phyloP scores from a whole-genome alignment of 2,797 vertebrate species.

The Malacoraja senta region DNA sequence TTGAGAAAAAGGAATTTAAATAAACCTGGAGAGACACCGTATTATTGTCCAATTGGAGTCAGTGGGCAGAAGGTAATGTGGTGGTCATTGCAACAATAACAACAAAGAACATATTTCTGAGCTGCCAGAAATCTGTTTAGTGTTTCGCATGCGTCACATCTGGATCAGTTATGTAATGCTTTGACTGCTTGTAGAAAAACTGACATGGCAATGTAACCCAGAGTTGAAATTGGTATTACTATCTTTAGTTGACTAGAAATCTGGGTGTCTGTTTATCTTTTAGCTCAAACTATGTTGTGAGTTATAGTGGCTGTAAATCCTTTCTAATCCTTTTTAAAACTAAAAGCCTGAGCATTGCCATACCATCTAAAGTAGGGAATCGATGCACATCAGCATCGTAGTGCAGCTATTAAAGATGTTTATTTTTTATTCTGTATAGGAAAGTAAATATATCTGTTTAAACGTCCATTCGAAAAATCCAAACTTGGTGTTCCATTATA shows the following conservation, averaged over 20 bases:
- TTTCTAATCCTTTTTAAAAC: neutral
- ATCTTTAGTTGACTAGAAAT: neutral
- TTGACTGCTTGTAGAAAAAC: neutral
- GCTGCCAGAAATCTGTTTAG: neutral
- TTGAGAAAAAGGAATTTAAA: neutral
- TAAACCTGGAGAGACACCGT: neutral
- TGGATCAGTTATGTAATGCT: constrained; percentile 15
- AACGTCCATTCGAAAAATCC: neutral
- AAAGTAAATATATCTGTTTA: neutral
- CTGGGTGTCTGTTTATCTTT: neutral
- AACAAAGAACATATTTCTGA: neutral
- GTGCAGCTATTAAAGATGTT: neutral
- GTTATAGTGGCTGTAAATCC: neutral
- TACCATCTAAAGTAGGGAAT: neutral
- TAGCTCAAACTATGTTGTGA: neutral
- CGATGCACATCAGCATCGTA: neutral
- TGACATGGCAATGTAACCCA: neutral
- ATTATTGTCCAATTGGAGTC: neutral
- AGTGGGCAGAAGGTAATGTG: neutral
- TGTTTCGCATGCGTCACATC: neutral
- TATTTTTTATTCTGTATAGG: no score
- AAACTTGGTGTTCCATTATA: neutral
- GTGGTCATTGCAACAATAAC: neutral
- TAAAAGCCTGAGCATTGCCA: neutral
- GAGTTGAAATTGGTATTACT: neutral